These are phyloP conservation scores for Malurus elegans DNA, from an alignment of 2,113 vertebrate genomes.

Conservation along the genomic window DNA sequence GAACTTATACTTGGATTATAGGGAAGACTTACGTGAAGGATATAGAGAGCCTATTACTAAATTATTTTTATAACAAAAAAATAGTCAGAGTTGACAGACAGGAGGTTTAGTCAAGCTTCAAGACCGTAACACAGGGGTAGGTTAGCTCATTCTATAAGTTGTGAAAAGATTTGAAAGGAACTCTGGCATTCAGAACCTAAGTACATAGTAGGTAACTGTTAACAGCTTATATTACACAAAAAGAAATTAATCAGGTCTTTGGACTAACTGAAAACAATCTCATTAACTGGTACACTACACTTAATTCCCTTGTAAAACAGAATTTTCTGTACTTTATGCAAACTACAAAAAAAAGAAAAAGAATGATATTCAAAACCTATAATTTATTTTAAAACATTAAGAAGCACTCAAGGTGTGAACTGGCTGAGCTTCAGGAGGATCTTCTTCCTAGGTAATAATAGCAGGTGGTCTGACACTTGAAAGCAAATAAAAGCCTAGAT, in stretches of 20 bases:
- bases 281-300: background rate
- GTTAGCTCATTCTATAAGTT: background rate
- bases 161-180: background rate
- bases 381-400: background rate
- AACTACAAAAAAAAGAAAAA: background rate
- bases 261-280: background rate
- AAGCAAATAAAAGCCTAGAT: background rate
- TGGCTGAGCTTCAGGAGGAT: background rate
- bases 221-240: background rate
- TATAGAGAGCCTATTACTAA: background rate
- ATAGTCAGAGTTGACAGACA: background rate
- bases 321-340: background rate
- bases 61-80: background rate
- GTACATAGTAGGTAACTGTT: background rate
- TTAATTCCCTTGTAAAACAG: background rate
- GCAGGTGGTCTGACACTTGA: background rate
- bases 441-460: background rate
- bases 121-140: background rate
- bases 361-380: background rate
- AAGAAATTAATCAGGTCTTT: background rate
- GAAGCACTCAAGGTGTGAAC: background rate
- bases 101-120: background rate
- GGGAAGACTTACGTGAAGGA: background rate
- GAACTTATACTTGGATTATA: background rate
- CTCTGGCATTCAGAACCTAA: background rate